Evolutionary conservation across 2,113 vertebrate genomes (phyloP).

Genomic region (Mionectes macconnelli): DNA sequence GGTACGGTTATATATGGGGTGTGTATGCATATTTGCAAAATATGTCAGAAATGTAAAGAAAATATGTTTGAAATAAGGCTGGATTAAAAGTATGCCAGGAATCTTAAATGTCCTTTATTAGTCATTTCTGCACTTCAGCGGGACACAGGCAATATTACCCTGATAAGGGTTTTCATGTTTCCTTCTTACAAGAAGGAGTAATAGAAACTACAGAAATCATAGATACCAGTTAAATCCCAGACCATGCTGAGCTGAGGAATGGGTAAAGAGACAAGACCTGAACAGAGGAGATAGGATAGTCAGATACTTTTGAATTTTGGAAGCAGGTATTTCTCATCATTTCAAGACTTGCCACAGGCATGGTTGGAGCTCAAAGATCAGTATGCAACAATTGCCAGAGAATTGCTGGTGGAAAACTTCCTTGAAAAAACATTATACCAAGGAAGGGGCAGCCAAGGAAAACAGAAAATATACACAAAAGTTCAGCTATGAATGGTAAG

Average conservation of each 20-base stretch:
- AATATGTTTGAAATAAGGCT: background rate
- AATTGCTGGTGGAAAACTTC: conserved; percentile 8
- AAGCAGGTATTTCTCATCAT: conserved; percentile 75
- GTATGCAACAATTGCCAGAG: background rate
- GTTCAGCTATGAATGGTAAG: background rate
- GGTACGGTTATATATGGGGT: rapidly evolving
- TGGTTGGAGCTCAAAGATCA: background rate
- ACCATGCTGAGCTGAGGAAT: background rate
- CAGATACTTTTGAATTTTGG: background rate
- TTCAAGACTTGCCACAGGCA: conserved; percentile 41
- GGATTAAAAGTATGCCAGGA: background rate
- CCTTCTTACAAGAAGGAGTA: background rate
- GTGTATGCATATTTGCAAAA: background rate
- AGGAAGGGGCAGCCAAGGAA: background rate
- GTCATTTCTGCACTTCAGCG: background rate
- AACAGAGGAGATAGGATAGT: background rate
- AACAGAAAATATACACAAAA: background rate
- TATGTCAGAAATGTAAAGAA: background rate
- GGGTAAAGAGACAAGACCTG: background rate
- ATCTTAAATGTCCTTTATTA: background rate
- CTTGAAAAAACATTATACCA: background rate
- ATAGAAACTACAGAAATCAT: background rate
- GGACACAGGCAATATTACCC: background rate
- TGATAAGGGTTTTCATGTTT: background rate
- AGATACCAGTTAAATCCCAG: background rate